phyloP scores from a whole-genome alignment of 1,140 invertebrate genomes.

The Euborellia annulipes region DNA sequence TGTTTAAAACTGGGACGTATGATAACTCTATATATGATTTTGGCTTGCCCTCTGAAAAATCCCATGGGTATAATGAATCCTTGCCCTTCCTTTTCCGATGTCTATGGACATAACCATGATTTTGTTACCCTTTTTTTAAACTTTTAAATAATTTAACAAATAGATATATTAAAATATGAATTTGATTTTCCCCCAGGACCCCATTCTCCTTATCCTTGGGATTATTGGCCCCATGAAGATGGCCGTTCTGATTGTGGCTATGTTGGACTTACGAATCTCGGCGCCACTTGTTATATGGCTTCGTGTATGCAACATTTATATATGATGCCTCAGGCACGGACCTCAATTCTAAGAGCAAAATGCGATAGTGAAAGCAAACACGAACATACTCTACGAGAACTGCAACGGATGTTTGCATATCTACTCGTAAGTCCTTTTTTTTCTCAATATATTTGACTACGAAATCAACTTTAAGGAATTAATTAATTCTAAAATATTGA shows the following conservation, averaged over 20 bases:
- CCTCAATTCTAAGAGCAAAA: conserved; percentile 58
- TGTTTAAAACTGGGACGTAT: no score
- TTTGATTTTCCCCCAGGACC: no score
- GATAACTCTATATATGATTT: no score
- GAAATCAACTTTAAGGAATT: no score
- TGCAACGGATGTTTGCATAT: conserved; percentile 92
- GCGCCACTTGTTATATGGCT: conserved; percentile 94
- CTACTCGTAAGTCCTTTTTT: conserved; percentile 40
- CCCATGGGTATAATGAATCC: no score
- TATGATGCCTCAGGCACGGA: conserved; percentile 85
- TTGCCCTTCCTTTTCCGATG: no score
- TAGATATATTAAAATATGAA: no score
- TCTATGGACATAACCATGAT: no score
- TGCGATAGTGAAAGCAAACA: conserved; percentile 53
- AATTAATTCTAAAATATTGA: not conserved
- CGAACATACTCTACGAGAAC: conserved; percentile 62
- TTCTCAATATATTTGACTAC: conserved; percentile 5
- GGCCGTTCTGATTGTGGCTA: conserved; percentile 85
- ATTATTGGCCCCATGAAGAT: conserved; percentile 93
- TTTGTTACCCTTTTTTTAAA: no score
- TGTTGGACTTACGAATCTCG: conserved; percentile 84
- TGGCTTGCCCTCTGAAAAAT: no score
- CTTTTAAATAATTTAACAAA: no score
- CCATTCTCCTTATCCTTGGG: conserved; percentile 80
- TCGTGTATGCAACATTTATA: conserved; percentile 92